phyloP scores from a whole-genome alignment of 1,140 invertebrate species.

The Diachasmimorpha longicaudata region DNA sequence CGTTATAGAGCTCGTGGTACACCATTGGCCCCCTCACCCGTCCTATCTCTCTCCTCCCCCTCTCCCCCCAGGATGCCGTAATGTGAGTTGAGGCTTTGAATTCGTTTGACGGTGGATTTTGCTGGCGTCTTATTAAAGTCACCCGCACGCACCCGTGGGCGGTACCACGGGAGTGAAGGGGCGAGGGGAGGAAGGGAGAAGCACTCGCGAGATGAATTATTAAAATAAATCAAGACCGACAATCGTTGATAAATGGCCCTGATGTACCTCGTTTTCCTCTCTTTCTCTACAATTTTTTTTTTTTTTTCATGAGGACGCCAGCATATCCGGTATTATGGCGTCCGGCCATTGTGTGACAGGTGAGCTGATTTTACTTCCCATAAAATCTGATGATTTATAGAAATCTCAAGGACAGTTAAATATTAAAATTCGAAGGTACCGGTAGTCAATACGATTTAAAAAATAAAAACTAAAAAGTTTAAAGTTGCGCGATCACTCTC shows the following conservation, averaged over 20 bases:
- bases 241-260: not conserved
- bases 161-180: not conserved
- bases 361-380: not conserved
- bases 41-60: not conserved
- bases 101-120: slow-evolving; percentile 24
- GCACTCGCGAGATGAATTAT: slow-evolving; percentile 10
- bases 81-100: slow-evolving; percentile 19
- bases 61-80: slow-evolving; percentile 24
- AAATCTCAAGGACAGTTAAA: too few species aligned
- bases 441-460: too few species aligned
- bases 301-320: slow-evolving; percentile 5
- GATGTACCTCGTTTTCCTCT: not conserved
- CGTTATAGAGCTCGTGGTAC: slow-evolving; percentile 30
- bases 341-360: not conserved
- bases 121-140: slow-evolving; percentile 15
- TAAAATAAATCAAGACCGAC: slow-evolving; percentile 15
- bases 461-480: too few species aligned
- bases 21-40: slow-evolving; percentile 21
- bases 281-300: not conserved
- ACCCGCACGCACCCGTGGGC: not conserved
- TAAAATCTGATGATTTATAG: not conserved
- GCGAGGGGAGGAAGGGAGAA: too few species aligned
- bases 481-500: too few species aligned
- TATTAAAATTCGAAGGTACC: too few species aligned
- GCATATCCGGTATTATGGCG: slow-evolving; percentile 6